Evolutionary conservation across 2,888 invertebrate genomes (phyloP).

Genomic region (Tiphia femorata): DNA sequence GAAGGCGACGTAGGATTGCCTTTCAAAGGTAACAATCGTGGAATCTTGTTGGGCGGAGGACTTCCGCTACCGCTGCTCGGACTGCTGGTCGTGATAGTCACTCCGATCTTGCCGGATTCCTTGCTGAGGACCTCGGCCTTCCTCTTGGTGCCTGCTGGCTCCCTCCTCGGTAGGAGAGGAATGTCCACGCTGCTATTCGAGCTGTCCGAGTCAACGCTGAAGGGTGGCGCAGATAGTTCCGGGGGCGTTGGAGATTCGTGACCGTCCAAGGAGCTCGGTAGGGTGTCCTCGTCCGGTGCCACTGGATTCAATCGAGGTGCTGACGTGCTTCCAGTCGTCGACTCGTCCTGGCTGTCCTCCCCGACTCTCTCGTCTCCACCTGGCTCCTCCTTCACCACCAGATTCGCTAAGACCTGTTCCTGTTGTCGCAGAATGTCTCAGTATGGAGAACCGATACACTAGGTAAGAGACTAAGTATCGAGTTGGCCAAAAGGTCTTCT

Average conservation of each 20-base stretch:
- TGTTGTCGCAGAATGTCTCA: too few species aligned
- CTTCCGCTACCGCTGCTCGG: constrained; percentile 71
- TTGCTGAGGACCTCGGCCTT: constrained; percentile 89
- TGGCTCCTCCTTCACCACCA: constrained; percentile 65
- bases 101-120: constrained; percentile 91
- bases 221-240: constrained; percentile 59
- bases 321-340: constrained; percentile 58
- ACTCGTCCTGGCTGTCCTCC: constrained; percentile 67
- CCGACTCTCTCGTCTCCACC: constrained; percentile 66
- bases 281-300: constrained; percentile 70
- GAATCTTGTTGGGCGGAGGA: constrained; percentile 71
- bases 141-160: constrained; percentile 80
- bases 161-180: constrained; percentile 71
- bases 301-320: constrained; percentile 62
- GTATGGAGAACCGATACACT: too few species aligned
- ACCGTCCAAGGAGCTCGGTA: constrained; percentile 67
- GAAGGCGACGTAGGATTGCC: constrained; percentile 63
- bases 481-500: too few species aligned
- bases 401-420: constrained; percentile 64
- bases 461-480: too few species aligned
- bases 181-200: constrained; percentile 76
- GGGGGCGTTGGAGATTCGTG: constrained; percentile 68
- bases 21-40: constrained; percentile 66
- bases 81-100: constrained; percentile 85
- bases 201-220: constrained; percentile 71